Base-by-base conservation (phyloP, 2,888 invertebrate species). In the Nomada flava region DNA sequence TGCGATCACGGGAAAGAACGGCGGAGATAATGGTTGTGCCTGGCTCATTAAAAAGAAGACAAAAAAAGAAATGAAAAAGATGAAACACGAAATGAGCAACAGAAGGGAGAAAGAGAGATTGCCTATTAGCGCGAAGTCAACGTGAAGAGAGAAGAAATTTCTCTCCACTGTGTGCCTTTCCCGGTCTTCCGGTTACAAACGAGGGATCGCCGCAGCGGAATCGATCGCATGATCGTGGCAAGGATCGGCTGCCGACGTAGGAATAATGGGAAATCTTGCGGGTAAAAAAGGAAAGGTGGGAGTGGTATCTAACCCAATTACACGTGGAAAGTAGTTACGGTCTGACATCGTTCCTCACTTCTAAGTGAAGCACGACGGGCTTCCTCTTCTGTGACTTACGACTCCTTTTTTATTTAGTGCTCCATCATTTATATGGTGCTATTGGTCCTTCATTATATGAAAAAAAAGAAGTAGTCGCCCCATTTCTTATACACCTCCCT, bases 41-140 rank as follows among this genome's bases (percentile, higher is more conserved):
- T 83, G 64, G 73, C 82, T 82, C 80, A 83, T 83, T 78, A 68
- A 74, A 73, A 79, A 65, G 73, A 64, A 82, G 60, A 23, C 23
- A 23, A 62, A 64, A 36, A 0, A 36, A 36, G 5, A 36, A 36
- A 7, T 7, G 36, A 36, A 36, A 57, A 70, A 67, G 74, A 50
- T 7, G 4, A 72, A 68, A 72, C 57, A 44, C 23, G 72, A 73
- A 59, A 64, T 42, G 69, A 26, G 42, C 70, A 64, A 67, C 62
- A 26, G 63, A 13, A 60, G 57, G 65, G 65, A 71, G 76, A 77
- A 70, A 84, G 80, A 83, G 75, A 62, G 78, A 81, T 73, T 85
- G 73, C 80, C 82, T 87, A 87, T 88, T 89, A 88, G 76, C 79
- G 77, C 23, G 71, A 67, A 86, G 76, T 68, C 73, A 82, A 82